phyloP scores from a whole-genome alignment of 2,113 vertebrate genomes.

The Ploceus nigricollis region DNA sequence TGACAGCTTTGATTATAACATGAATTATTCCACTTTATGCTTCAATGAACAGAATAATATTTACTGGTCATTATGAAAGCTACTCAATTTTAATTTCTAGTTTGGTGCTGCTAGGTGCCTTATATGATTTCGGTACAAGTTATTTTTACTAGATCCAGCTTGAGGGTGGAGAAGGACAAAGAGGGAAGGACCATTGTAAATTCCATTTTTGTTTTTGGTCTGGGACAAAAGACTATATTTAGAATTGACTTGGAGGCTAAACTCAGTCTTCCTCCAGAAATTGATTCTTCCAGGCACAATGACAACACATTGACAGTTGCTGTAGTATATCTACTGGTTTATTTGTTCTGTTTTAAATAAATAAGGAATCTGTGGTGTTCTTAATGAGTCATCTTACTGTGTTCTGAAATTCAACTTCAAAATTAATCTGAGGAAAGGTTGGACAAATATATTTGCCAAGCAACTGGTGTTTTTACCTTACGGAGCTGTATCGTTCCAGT shows the following conservation, averaged over 20 bases:
- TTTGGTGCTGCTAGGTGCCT: not conserved
- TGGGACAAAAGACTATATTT: not conserved
- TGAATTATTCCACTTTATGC: constrained; percentile 30
- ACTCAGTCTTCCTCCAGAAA: not conserved
- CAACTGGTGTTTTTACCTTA: not conserved
- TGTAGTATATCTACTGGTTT: not conserved
- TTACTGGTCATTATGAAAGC: constrained; percentile 36
- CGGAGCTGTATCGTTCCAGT: not conserved
- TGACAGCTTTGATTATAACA: constrained; percentile 38
- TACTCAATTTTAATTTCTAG: not conserved
- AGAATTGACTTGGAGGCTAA: not conserved
- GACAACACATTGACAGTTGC: not conserved
- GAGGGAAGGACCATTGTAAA: not conserved
- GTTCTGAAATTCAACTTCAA: not conserved
- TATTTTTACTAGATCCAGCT: not conserved
- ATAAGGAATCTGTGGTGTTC: not conserved
- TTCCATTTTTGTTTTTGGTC: not conserved
- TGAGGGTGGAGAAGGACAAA: not conserved
- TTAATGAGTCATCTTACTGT: not conserved
- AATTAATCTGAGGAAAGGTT: not conserved
- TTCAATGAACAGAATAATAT: not conserved
- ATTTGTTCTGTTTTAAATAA: not conserved
- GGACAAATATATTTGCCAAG: not conserved
- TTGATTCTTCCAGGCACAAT: not conserved
- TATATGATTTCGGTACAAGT: not conserved